Evolutionary conservation across 2,888 invertebrate species (phyloP), one percentile per base, ranked within the genome.

Genomic region (Rhamnusium bicolor): DNA sequence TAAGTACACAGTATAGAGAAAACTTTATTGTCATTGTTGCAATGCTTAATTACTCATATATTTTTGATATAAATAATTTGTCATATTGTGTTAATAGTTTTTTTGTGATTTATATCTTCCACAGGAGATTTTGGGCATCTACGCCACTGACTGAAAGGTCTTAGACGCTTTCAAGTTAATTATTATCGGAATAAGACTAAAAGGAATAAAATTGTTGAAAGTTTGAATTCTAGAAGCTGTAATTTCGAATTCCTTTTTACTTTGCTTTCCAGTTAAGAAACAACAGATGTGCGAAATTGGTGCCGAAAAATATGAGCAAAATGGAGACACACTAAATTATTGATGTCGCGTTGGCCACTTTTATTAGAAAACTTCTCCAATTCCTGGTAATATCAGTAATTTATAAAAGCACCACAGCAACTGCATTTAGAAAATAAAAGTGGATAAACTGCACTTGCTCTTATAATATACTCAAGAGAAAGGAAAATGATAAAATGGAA

Each of bases 351-450:
- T 66, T 67, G 58, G 62, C 56, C 68, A 60, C 69, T 74, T 76
- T 76, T 76, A 76, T 73, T 72, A 71, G 71, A 53, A 46, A 71
- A 74, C 71, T 74, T 74, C 72, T 65, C 53, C 58, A 66, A 63
- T 72, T 74, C 62, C 51, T 63, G 54, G 56, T 56, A 67, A 67
- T 56, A 56, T 12, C 65, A 40, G 24, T 46, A 19, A 67, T 67
- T 67, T 67, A 56, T 56, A 51, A 63, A 19, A 40, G 18, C 18
- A 8, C 58, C 18, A 32, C 16, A n/a, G 12, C 14, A 10, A 16
- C 8, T 21, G 46, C 10, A 29, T 61, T 58, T 47, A 61, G 46
- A 61, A 61, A 61, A 61, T 61, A 8, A 40, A 60, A 24, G 51
- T 3, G 1, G 10, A 51, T 51, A 51, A 51, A 18, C 16, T 16